These are phyloP conservation scores for pig (Sus scrofa) DNA, from an alignment of 2,113 vertebrate genomes.

Conservation along the genomic window DNA sequence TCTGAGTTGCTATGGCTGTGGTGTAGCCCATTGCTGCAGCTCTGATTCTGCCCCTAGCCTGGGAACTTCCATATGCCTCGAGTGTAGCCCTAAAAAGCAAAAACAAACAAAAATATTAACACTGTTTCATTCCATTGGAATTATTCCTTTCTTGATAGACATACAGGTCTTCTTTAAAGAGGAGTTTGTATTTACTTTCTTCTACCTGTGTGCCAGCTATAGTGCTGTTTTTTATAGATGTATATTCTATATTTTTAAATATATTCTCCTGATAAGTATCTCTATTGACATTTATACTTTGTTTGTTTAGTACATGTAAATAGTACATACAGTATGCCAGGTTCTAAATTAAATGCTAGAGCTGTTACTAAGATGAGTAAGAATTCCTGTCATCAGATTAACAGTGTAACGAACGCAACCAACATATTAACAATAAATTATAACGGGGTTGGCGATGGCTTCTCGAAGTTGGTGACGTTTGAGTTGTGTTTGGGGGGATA, in stretches of 20 bases:
- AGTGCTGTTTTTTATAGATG: neutral
- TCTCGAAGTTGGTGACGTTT: neutral
- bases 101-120: neutral
- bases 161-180: slow-evolving; percentile 1
- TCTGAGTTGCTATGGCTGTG: too few species aligned
- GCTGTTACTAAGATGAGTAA: neutral
- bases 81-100: too few species aligned
- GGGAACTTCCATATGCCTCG: too few species aligned
- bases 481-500: neutral
- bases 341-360: neutral
- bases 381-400: neutral
- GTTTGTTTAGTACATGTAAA: neutral
- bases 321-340: neutral
- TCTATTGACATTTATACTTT: neutral
- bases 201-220: neutral
- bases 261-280: neutral
- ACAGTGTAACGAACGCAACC: neutral
- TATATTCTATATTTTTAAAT: neutral
- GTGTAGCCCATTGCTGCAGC: too few species aligned
- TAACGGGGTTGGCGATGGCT: neutral
- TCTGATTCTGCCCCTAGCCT: too few species aligned
- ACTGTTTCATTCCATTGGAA: neutral
- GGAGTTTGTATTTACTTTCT: neutral
- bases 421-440: neutral
- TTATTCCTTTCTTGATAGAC: neutral